Conservation (phyloP, 1,140 invertebrate genomes). For the Bombus waltoni region DNA sequence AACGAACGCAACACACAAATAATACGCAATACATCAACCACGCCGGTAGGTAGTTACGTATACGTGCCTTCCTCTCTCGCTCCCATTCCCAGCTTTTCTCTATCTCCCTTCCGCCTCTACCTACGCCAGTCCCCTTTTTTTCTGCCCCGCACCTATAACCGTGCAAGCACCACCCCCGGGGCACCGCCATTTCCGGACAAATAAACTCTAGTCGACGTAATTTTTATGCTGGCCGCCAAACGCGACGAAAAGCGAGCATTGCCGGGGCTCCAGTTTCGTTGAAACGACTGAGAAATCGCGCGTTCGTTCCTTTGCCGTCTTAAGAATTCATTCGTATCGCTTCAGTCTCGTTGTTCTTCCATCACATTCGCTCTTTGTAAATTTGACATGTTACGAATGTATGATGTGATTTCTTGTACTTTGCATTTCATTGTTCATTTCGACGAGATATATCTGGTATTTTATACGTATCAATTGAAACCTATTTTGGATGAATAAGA, state of each 20-base stretch:
- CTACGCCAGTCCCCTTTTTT: slow-evolving; percentile 78
- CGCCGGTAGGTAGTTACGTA: slow-evolving; percentile 77
- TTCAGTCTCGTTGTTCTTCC: no score
- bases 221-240: slow-evolving; percentile 81
- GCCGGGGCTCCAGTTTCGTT: slow-evolving; percentile 51
- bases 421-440: no score
- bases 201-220: slow-evolving; percentile 83
- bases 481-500: no score
- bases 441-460: no score
- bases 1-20: slow-evolving; percentile 83
- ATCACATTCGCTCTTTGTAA: no score
- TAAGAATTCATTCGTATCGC: not conserved
- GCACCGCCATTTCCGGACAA: slow-evolving; percentile 83
- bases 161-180: slow-evolving; percentile 80
- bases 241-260: slow-evolving; percentile 80
- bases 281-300: slow-evolving; percentile 67
- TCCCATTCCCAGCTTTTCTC: slow-evolving; percentile 55
- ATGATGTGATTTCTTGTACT: no score
- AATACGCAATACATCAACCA: slow-evolving; percentile 83
- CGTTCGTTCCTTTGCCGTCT: not conserved
- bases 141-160: slow-evolving; percentile 78
- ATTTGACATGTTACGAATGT: no score
- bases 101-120: slow-evolving; percentile 70
- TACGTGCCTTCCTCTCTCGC: slow-evolving; percentile 64
- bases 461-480: no score